Conservation (phyloP, 1,140 invertebrate species). For the Leptoteleia sp. region DNA sequence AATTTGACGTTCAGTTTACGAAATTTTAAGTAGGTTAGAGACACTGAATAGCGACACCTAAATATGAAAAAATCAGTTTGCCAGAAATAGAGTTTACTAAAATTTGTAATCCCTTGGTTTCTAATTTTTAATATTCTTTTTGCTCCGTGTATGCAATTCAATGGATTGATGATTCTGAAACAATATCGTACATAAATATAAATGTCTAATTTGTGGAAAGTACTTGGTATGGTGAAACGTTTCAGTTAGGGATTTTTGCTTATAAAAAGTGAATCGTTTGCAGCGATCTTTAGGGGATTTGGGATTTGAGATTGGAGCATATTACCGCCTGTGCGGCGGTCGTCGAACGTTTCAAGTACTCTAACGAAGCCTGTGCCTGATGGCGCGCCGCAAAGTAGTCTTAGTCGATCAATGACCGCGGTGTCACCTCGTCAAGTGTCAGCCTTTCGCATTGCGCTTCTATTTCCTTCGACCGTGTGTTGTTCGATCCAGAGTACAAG, state of each 20-base stretch:
- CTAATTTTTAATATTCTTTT: no score
- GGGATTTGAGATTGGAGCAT: conserved; percentile 27
- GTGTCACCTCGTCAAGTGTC: conserved; percentile 57
- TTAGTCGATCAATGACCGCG: conserved; percentile 65
- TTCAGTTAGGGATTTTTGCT: no score
- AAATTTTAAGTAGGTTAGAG: no score
- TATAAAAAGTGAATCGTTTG: conserved; percentile 13
- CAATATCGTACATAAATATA: not conserved
- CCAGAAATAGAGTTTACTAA: no score
- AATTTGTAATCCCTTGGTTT: no score
- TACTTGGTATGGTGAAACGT: no score
- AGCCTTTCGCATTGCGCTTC: conserved; percentile 30
- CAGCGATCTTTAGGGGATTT: conserved; percentile 8
- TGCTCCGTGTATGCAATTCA: no score
- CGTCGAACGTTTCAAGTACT: conserved; percentile 35
- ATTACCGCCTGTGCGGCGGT: conserved; percentile 28
- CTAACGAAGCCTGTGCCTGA: conserved; percentile 42
- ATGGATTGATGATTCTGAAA: no score
- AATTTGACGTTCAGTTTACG: no score
- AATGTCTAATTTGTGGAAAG: not conserved
- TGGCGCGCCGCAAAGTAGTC: conserved; percentile 52
- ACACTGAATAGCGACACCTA: no score
- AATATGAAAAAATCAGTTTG: no score
- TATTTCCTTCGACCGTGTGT: conserved; percentile 23
- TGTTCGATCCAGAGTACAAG: conserved; percentile 26